phyloP scores from a whole-genome alignment of 2,113 vertebrate species.

The Zapornia atra region DNA sequence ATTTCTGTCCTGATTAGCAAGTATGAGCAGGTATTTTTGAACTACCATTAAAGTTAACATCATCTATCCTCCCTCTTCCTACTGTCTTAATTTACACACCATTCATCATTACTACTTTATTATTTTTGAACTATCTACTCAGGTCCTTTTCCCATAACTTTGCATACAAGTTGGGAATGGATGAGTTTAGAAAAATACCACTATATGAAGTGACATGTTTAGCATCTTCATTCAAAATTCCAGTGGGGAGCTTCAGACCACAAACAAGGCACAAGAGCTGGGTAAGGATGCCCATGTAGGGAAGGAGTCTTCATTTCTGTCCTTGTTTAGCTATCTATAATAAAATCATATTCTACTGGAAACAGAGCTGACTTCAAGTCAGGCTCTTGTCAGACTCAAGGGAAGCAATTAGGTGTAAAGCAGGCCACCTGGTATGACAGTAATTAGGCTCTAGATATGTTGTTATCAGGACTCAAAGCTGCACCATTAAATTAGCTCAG shows the following conservation, averaged over 20 bases:
- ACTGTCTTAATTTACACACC: neutral
- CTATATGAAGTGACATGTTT: neutral
- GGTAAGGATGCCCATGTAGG: neutral
- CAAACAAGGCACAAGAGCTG: neutral
- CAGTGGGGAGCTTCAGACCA: neutral
- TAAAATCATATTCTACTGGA: slow-evolving; percentile 20
- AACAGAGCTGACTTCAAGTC: slow-evolving; percentile 41
- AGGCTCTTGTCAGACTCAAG: slow-evolving; percentile 34
- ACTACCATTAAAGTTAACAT: neutral
- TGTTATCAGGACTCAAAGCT: slow-evolving; percentile 30
- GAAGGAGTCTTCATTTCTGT: neutral
- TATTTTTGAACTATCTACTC: neutral
- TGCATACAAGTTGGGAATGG: neutral
- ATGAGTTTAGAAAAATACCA: neutral
- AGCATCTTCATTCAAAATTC: neutral
- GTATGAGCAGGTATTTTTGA: neutral
- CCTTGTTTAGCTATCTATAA: neutral
- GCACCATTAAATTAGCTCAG: slow-evolving; percentile 34
- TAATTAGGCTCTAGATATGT: slow-evolving; percentile 54
- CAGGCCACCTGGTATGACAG: slow-evolving; percentile 49
- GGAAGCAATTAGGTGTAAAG: slow-evolving; percentile 58
- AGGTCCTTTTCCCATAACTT: neutral
- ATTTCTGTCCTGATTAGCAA: neutral
- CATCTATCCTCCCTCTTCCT: neutral
- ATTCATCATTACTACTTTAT: neutral